Percentiles rank a stretch among this genome's conserved stretches.
Conservation (phyloP, 92 coral and sea anemone genomes). For the Muricea muricata region DNA sequence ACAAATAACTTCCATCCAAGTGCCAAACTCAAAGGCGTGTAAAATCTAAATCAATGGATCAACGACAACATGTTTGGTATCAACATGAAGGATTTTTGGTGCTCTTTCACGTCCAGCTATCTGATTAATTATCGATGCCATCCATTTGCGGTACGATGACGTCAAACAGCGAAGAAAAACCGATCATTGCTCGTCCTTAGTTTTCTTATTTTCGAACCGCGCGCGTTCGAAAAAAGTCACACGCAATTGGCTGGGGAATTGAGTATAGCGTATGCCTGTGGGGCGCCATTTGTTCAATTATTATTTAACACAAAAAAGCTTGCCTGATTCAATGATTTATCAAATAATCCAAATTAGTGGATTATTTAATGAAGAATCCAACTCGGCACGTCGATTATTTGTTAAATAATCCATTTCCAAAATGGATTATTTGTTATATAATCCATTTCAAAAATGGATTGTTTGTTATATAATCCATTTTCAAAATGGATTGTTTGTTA, state of each 20-base stretch:
- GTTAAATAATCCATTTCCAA: too few relatives aligned
- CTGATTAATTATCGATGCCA: not conserved
- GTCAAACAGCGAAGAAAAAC: slow-evolving; percentile 28
- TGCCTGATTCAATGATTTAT: too few relatives aligned
- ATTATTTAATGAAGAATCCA: too few relatives aligned
- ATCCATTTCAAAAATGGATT: too few relatives aligned
- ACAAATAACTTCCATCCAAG: not conserved
- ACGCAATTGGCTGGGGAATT: not conserved
- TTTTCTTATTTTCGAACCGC: not conserved
- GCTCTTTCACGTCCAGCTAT: not conserved
- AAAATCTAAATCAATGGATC: not conserved
- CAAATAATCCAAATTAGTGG: too few relatives aligned
- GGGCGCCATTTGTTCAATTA: too few relatives aligned
- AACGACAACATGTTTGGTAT: slow-evolving; percentile 14
- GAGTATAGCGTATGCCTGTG: not conserved
- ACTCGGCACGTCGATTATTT: too few relatives aligned
- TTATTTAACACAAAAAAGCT: too few relatives aligned
- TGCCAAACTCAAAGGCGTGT: not conserved
- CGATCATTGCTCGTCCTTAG: not conserved
- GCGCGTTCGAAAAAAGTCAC: not conserved
- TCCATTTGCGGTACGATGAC: slow-evolving; percentile 48
- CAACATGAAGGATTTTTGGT: not conserved
- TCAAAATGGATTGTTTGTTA: too few relatives aligned
- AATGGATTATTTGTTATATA: too few relatives aligned
- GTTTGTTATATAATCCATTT: too few relatives aligned